Evolutionary conservation across 2,888 invertebrate genomes (phyloP).

Genomic region (Drosophila anomalata): DNA sequence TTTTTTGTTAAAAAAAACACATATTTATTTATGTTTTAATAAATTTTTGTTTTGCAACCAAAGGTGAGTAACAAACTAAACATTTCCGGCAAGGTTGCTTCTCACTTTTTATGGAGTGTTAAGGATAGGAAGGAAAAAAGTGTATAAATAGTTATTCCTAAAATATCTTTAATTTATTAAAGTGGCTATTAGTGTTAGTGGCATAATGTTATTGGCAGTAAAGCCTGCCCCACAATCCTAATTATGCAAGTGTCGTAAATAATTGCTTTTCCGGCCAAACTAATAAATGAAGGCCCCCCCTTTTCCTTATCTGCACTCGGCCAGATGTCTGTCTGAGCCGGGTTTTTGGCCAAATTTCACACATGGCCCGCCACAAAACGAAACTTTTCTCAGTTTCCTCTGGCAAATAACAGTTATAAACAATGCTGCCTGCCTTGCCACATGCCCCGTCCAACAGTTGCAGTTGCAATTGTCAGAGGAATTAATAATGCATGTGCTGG

Average conservation of each 20-base stretch:
- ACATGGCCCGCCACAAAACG: conserved; percentile 37
- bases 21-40: conserved; percentile 44
- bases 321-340: conserved; percentile 21
- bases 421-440: conserved; percentile 23
- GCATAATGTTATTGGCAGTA: no score
- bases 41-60: conserved; percentile 37
- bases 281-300: conserved; percentile 15
- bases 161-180: not conserved
- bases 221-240: conserved; percentile 9
- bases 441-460: conserved; percentile 19
- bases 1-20: conserved; percentile 15
- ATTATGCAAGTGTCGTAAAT: conserved; percentile 19
- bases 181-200: not conserved
- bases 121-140: not conserved
- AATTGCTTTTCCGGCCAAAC: conserved; percentile 1
- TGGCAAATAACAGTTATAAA: conserved; percentile 50
- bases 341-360: conserved; percentile 19
- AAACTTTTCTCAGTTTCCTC: conserved; percentile 37
- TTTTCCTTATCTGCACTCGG: conserved; percentile 34
- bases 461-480: conserved; percentile 48
- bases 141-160: no score
- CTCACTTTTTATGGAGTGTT: conserved; percentile 1
- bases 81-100: conserved; percentile 37
- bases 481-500: conserved; percentile 54
- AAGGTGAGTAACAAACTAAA: conserved; percentile 30